A percentile compares a stretch with the other conserved stretches of the same genome.
These are phyloP conservation scores for Alouatta palliata DNA, from an alignment of 2,113 vertebrate genomes.

Conservation along the genomic window DNA sequence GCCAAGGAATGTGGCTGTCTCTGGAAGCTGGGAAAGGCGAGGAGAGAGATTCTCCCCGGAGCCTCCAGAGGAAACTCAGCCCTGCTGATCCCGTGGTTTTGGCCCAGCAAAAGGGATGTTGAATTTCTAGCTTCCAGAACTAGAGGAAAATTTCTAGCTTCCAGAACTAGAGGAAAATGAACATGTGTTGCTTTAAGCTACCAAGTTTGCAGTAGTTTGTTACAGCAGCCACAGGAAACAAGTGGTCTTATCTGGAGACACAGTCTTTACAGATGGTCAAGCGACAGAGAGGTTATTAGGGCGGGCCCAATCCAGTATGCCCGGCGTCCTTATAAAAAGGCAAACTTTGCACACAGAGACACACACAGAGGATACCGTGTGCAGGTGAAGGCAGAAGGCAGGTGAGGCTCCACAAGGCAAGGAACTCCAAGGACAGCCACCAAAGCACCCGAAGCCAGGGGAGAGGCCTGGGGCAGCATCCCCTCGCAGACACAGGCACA, in stretches of 20 bases:
- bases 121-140: background rate
- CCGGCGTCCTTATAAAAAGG: background rate
- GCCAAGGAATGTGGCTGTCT: background rate
- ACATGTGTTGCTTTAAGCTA: background rate
- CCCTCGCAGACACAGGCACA: background rate
- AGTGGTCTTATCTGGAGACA: background rate
- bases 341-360: rapidly evolving
- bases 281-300: background rate
- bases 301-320: too few species aligned
- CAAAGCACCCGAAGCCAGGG: too few species aligned
- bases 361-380: rapidly evolving
- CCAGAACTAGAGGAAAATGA: background rate
- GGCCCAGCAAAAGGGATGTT: background rate
- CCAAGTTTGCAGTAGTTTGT: background rate
- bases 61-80: background rate
- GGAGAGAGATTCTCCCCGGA: background rate
- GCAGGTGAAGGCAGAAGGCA: too few species aligned
- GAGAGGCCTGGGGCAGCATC: too few species aligned
- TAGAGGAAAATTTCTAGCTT: background rate
- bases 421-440: rapidly evolving
- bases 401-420: background rate
- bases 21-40: background rate
- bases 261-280: background rate
- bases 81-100: too few species aligned
- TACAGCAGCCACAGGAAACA: background rate